Evolutionary conservation across 2,797 vertebrate genomes (phyloP), one percentile per base, ranked within the genome.

Genomic region (Hozukius guyotensis): DNA sequence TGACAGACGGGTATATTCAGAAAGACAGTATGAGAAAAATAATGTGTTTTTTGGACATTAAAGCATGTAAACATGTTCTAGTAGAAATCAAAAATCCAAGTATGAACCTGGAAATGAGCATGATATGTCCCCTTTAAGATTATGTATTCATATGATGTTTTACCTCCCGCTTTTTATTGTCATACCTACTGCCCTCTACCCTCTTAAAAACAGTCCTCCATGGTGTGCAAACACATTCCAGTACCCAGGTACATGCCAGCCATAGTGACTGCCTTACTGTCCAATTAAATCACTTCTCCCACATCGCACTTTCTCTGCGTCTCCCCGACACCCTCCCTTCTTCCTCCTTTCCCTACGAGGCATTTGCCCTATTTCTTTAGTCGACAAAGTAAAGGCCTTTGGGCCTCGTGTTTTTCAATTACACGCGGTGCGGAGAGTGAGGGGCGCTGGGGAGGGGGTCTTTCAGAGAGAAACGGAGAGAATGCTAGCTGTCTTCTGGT

Each of bases 321-420:
- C 36, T 72, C 60, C 25, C 34, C 27, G 62, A 62, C 63, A 16
- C 34, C 69, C 25, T 27, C 74, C 64, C 31, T 32, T 61, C 59
- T 11, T 38, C 67, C 75, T 77, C 42, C 70, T 77, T 74, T 75
- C 67, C 71, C 74, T 73, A 69, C 76, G 34, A 86, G 77, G 82
- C 84, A 29, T 83, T 81, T 10, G 25, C 68, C 80, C 77, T 75
- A 66, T 88, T 89, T 88, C 83, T 75, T 79, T 49, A 67, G 34
- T 71, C 14, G 20, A 74, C 68, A 85, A 83, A 84, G 69, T 77
- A 75, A 82, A 86, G 65, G 75, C 84, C 80, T 86, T 81, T 87
- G 72, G 84, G 78, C 52, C 70, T 83, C 74, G 36, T 83, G 73
- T 90, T 88, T 92, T 93, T 93, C 80, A 91, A 86, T 90, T 92